These are phyloP conservation scores for Enteromius mattozi DNA, from an alignment of 2,797 vertebrate species.

Conservation along the genomic window DNA sequence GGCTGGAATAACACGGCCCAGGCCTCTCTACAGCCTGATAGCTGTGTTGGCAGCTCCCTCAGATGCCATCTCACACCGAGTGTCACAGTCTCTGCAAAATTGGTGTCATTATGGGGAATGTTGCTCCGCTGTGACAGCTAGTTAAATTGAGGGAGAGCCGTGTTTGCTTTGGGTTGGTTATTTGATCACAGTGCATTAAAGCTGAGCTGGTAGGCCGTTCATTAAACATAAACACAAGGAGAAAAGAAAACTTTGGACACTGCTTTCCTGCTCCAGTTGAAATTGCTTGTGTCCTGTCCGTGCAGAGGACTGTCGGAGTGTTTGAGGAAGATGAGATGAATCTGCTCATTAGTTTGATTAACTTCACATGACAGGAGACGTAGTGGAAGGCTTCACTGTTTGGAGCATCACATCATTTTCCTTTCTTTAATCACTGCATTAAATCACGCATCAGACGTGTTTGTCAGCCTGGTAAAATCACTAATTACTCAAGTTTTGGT, in stretches of 20 bases:
- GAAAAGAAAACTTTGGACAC: constrained; percentile 27
- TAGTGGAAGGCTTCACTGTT: neutral
- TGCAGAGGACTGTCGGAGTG: neutral
- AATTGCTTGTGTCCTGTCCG: constrained; percentile 24
- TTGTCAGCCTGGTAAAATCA: neutral
- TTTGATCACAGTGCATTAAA: constrained; percentile 36
- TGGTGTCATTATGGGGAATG: constrained; percentile 46
- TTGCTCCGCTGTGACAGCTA: constrained; percentile 37
- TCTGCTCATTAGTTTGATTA: neutral
- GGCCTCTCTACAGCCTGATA: constrained; percentile 42
- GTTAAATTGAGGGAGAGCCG: constrained; percentile 40
- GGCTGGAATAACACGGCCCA: constrained; percentile 31
- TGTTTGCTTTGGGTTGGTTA: constrained; percentile 61
- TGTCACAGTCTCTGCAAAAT: constrained; percentile 34
- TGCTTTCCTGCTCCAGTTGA: neutral
- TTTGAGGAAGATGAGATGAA: neutral
- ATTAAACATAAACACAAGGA: constrained; percentile 32
- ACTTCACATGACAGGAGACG: constrained; percentile 10
- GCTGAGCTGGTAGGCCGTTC: constrained; percentile 6
- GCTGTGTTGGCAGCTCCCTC: constrained; percentile 35
- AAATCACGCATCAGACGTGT: neutral
- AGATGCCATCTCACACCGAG: constrained; percentile 40
- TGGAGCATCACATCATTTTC: neutral
- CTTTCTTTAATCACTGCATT: neutral
- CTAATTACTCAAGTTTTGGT: neutral